Evolutionary conservation across 2,113 vertebrate species (phyloP).

Genomic region (Cyanocitta stelleri): DNA sequence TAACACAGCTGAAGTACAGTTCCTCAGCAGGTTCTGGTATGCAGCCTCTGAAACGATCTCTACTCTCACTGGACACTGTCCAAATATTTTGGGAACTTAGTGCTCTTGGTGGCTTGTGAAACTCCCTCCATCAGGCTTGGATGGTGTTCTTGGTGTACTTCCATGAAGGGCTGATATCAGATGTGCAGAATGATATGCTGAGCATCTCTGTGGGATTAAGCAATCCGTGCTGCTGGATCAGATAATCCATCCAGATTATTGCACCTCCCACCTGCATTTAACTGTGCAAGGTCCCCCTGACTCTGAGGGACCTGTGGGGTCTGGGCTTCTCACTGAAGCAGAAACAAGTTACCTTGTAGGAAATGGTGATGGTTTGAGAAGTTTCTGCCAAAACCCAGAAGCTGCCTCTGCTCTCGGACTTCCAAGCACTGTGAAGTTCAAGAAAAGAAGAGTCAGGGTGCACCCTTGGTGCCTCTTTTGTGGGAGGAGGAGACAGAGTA

Average conservation of each 20-base stretch:
- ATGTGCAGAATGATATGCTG: rapidly evolving
- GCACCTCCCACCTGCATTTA: neutral
- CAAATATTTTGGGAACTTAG: neutral
- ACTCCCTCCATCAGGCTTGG: neutral
- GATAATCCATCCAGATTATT: neutral
- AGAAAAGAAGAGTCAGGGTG: neutral
- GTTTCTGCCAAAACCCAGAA: neutral
- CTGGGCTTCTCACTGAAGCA: neutral
- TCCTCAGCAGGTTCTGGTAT: neutral
- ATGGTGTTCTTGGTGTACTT: neutral
- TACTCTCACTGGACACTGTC: neutral
- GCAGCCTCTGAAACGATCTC: neutral
- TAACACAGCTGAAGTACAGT: neutral
- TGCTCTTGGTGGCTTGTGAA: neutral
- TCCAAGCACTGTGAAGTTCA: neutral
- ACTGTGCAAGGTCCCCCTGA: neutral
- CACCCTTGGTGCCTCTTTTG: neutral
- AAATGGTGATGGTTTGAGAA: neutral
- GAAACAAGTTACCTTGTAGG: neutral
- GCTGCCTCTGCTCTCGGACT: neutral
- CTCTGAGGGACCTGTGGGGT: neutral
- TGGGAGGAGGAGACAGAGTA: neutral
- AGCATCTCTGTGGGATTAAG: neutral
- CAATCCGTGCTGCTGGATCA: neutral
- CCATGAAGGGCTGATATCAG: neutral